These are phyloP conservation scores for Melozone crissalis DNA, from an alignment of 2,113 vertebrate species.

Conservation along the genomic window DNA sequence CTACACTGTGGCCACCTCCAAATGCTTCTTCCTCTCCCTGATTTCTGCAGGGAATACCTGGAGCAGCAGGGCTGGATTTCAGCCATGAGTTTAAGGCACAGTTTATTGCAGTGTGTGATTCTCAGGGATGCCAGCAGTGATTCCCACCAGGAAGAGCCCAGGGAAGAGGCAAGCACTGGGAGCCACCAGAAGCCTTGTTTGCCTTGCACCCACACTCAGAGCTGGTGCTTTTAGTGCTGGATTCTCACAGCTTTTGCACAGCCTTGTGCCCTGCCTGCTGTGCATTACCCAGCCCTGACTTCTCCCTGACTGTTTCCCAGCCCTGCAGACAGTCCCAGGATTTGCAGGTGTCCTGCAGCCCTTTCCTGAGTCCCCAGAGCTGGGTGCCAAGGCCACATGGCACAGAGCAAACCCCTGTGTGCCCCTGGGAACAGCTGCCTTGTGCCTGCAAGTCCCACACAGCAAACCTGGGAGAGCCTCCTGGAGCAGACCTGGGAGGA, in stretches of 20 bases:
- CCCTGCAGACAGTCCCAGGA: rapidly evolving
- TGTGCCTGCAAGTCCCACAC: background rate
- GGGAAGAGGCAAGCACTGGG: background rate
- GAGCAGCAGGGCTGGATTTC: background rate
- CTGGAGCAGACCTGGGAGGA: background rate
- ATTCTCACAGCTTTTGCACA: background rate
- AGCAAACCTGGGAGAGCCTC: background rate
- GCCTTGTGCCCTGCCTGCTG: background rate
- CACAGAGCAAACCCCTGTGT: background rate
- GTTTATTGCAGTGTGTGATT: background rate
- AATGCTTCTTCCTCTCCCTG: background rate
- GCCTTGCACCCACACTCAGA: background rate
- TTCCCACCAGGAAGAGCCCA: background rate
- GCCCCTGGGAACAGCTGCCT: background rate
- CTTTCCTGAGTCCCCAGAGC: background rate
- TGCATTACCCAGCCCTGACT: background rate
- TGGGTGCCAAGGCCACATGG: background rate
- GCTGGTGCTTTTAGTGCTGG: background rate
- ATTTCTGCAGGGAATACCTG: background rate
- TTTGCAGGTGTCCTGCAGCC: background rate
- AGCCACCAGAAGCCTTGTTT: background rate
- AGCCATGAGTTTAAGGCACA: background rate
- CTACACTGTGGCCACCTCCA: background rate
- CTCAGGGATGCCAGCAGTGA: background rate
- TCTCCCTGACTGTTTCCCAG: background rate